phyloP scores from a whole-genome alignment of 1,140 invertebrate genomes.

The Drosophila pseudoananassae region DNA sequence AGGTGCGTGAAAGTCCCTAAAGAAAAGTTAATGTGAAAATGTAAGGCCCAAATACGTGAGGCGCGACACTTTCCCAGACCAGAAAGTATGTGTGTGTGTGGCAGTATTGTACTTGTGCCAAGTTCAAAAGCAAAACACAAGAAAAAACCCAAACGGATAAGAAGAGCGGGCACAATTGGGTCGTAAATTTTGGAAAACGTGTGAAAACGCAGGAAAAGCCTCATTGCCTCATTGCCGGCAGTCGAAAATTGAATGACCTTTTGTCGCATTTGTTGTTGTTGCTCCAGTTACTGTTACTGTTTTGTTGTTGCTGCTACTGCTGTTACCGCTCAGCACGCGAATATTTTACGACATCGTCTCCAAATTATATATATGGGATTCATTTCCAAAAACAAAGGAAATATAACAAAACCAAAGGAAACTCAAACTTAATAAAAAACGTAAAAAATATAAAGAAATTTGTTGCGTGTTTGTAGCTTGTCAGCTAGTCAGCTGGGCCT shows the following conservation, averaged over 20 bases:
- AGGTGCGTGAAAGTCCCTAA: conserved; percentile 27
- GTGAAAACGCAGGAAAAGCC: conserved; percentile 81
- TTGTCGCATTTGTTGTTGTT: conserved; percentile 58
- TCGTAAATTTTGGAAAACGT: conserved; percentile 79
- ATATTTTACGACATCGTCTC: conserved; percentile 78
- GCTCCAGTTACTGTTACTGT: conserved; percentile 37
- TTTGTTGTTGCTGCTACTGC: conserved; percentile 41
- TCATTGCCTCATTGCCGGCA: conserved; percentile 77
- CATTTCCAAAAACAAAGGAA: conserved; percentile 10
- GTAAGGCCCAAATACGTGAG: conserved; percentile 45
- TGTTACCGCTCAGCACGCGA: conserved; percentile 62
- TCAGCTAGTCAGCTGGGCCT: conserved; percentile 64
- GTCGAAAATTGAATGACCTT: conserved; percentile 69
- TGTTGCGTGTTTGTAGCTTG: conserved; percentile 63
- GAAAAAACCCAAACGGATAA: conserved; percentile 9
- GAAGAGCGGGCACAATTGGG: conserved; percentile 43
- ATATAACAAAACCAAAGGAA: not conserved
- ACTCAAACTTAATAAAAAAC: conserved; percentile 1
- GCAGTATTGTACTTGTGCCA: conserved; percentile 20
- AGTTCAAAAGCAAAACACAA: not conserved
- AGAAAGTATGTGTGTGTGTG: conserved; percentile 12
- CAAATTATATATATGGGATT: conserved; percentile 58
- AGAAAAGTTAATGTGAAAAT: conserved; percentile 46
- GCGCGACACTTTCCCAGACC: conserved; percentile 32
- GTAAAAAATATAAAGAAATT: conserved; percentile 17